phyloP scores from a whole-genome alignment of 1,140 invertebrate genomes.

The Subanguina moxae region DNA sequence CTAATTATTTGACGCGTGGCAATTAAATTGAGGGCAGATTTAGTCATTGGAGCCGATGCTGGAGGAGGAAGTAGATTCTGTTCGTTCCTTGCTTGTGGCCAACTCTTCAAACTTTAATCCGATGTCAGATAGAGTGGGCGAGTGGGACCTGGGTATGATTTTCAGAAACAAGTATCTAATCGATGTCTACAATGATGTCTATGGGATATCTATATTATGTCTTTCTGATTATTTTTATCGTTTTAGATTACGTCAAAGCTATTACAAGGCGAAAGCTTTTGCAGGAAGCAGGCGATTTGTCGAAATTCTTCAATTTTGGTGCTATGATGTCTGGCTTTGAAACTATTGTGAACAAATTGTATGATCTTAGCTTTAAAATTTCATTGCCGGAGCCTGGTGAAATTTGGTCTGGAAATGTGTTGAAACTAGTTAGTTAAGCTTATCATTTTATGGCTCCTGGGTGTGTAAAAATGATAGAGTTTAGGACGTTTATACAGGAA shows the following conservation, averaged over 20 bases:
- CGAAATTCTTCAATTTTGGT: slow-evolving; percentile 26
- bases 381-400: slow-evolving; percentile 34
- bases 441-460: too few relatives aligned
- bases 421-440: slow-evolving; percentile 55
- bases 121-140: slow-evolving; percentile 1
- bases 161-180: too few relatives aligned
- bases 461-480: too few relatives aligned
- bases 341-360: slow-evolving; percentile 19
- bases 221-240: too few relatives aligned
- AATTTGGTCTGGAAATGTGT: slow-evolving; percentile 46
- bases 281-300: slow-evolving; percentile 11
- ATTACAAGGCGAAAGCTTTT: slow-evolving; percentile 19
- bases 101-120: slow-evolving; percentile 8
- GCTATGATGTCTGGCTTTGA: slow-evolving; percentile 31
- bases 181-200: too few relatives aligned
- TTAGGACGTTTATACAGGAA: too few relatives aligned
- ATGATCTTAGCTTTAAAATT: slow-evolving; percentile 49
- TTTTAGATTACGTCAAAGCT: slow-evolving; percentile 23
- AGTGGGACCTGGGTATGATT: slow-evolving; percentile 43
- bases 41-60: too few relatives aligned
- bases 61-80: too few relatives aligned
- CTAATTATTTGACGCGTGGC: too few relatives aligned
- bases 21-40: too few relatives aligned
- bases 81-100: too few relatives aligned
- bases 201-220: too few relatives aligned